Base-by-base conservation (phyloP, 2,113 vertebrate genomes). In the Turdus rufiventris region DNA sequence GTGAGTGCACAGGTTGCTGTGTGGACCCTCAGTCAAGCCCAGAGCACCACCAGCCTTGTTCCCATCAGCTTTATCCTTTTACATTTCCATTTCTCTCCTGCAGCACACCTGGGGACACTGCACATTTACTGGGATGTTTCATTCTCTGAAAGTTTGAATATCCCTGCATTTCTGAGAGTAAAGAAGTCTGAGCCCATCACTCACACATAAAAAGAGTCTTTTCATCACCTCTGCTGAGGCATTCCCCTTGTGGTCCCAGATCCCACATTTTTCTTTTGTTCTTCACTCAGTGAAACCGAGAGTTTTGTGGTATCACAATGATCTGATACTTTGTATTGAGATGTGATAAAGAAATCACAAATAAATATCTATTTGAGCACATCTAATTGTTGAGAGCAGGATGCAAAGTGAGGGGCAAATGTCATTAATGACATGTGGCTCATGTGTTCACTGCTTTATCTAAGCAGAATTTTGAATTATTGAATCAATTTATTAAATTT, bases 141-240 rank as follows among this genome's bases (percentile, higher is more conserved):
- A 9, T 16, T 47, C 53, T 45, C 82, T 60, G 34, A n/a, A 85
- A 65, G 3, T 17, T 15, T 42, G 6, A 47, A 33, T 16, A 21
- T 28, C 25, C 8, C 25, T 40, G 5, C 31, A 1, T 63, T 77
- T 75, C 62, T n/a, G 48, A 10, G 8, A 42, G 3, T 24, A 4
- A 10, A n/a, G 29, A 20, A 56, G 18, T 19, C 48, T 75, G 31
- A 90, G 62, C 4, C 53, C 25, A 18, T n/a, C 45, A 28, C 11
- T 79, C 18, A 12, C 4, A 7, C 20, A 48, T 0, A 5, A 51
- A 76, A 61, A 29, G 4, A 3, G 1, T 3, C 1, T 0, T 68
- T 79, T 8, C 8, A 12, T 48, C 7, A 5, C 19, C 43, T 79
- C 71, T 75, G 40, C 38, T 56, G 54, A 58, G 73, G 9, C 31